phyloP scores from a whole-genome alignment of 2,888 invertebrate species.

The Stenichneumon culpator region DNA sequence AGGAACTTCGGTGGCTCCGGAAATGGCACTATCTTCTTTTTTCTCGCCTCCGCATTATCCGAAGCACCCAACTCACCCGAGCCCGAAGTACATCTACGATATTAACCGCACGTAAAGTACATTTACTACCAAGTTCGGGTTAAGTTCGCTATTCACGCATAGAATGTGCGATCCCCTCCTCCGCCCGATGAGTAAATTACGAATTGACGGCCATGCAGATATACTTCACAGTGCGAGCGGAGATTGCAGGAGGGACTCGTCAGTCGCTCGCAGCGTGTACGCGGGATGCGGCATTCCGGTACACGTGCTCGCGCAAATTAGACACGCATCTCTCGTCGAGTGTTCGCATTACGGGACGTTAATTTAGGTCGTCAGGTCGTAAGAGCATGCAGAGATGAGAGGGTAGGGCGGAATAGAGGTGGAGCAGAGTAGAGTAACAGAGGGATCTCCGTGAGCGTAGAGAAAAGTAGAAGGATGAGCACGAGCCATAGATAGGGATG shows the following conservation, averaged over 20 bases:
- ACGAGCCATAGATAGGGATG: constrained; percentile 19
- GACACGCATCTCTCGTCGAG: constrained; percentile 58
- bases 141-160: constrained; percentile 28
- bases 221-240: background rate
- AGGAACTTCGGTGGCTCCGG: too few species aligned
- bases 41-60: too few species aligned
- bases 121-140: constrained; percentile 1
- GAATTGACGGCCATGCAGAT: background rate
- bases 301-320: constrained; percentile 47
- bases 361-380: constrained; percentile 63
- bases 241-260: constrained; percentile 19
- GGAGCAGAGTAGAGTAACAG: constrained; percentile 18
- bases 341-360: constrained; percentile 58
- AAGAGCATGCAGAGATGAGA: constrained; percentile 37
- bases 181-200: constrained; percentile 42
- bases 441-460: constrained; percentile 23
- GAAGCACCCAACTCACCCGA: too few species aligned
- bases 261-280: background rate
- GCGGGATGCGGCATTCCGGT: constrained; percentile 19
- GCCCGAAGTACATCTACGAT: background rate
- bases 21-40: too few species aligned
- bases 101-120: too few species aligned
- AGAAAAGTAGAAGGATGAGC: constrained; percentile 43
- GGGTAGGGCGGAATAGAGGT: background rate
- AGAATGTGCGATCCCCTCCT: constrained; percentile 15